phyloP scores from a whole-genome alignment of 2,797 vertebrate species.

The Calcarius lapponicus region DNA sequence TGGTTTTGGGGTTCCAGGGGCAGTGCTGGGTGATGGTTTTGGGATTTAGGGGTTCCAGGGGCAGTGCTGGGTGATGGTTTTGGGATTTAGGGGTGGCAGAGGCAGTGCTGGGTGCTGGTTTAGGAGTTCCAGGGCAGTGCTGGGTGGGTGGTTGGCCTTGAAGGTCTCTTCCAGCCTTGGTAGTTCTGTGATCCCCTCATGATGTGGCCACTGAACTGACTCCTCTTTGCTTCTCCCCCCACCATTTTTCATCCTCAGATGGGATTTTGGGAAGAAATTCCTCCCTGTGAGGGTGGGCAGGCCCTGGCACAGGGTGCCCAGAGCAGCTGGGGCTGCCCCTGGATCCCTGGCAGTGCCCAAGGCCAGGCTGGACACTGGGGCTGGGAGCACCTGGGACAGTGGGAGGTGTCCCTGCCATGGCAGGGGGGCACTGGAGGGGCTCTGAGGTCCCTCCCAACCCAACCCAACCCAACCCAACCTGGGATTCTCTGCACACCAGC shows the following conservation, averaged over 20 bases:
- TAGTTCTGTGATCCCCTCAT: neutral
- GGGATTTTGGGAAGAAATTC: neutral
- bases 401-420: neutral
- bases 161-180: neutral
- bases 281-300: rapidly evolving
- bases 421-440: rapidly evolving
- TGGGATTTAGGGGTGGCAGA: neutral
- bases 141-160: neutral
- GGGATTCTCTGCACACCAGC: neutral
- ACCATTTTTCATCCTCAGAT: rapidly evolving
- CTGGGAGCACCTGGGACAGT: neutral
- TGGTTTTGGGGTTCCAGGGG: too few relatives aligned
- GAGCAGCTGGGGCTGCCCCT: neutral
- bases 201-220: neutral
- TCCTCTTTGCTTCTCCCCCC: neutral
- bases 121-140: too few relatives aligned
- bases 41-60: neutral
- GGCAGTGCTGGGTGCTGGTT: neutral
- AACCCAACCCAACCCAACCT: neutral
- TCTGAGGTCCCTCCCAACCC: neutral
- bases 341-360: neutral
- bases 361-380: neutral
- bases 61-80: neutral
- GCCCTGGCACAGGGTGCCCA: neutral
- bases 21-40: neutral